Base-by-base conservation (phyloP, 2,113 vertebrate genomes). In the Poeciliopsis retropinna region DNA sequence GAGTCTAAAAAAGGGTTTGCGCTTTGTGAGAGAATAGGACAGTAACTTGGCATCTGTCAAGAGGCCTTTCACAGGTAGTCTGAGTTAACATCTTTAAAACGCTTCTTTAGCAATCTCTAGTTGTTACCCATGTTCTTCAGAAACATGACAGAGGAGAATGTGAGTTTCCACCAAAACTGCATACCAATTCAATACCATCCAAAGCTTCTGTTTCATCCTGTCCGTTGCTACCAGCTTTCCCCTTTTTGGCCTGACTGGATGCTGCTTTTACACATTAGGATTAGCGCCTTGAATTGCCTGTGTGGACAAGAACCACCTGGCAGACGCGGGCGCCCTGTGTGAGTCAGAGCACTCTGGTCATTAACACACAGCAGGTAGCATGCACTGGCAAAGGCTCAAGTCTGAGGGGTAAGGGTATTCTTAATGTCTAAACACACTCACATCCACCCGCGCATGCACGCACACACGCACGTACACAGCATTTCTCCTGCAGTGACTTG, bases 291-390 rank as follows among this genome's bases (percentile, higher is more conserved):
- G 76, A 82, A 79, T 77, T 83, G 72, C 60, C 85, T 19, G 67
- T 68, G 82, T 81, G 76, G 87, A 91, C 86, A 73, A 79, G 83
- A 64, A 89, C 70, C 88, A 91, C 91, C 91, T 93, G 90, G 80
- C 82, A 88, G 85, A 74, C 70, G n/a, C 61, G 22, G 25, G 60
- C 29, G 22, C 82, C 68, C 78, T 30, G 83, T 41, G 32, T 83
- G 86, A 85, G 79, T 84, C 81, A 73, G 47, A 81, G 67, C 79
- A 80, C 74, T 70, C 25, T 60, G 64, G 72, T 79, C 76, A 86
- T 91, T 91, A 86, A 73, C 63, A 8, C 84, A 44, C 72, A 66
- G 87, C 90, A 81, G 85, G 88, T 80, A 77, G 62, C 64, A 37
- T 30, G 67, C 81, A 76, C 64, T 62, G 78, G 76, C 67, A 29